Percentiles rank a stretch among this genome's conserved stretches.
Conservation (phyloP, 2,113 vertebrate genomes). For the Chelonoidis abingdonii region DNA sequence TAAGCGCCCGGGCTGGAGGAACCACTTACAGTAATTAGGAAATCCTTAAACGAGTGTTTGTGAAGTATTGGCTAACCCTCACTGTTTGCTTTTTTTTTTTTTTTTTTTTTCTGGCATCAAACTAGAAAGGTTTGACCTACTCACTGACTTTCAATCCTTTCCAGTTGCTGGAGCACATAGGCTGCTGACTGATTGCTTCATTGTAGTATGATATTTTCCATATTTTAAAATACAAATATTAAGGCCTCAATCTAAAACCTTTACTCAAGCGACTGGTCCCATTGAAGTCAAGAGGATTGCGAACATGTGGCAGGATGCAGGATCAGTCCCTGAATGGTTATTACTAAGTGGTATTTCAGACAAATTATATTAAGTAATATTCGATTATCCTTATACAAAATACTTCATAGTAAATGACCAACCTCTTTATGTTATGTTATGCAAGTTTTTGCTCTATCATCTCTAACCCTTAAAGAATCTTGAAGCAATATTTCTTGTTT, state of each 20-base stretch:
- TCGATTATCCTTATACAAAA: constrained; percentile 38
- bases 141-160: constrained; percentile 88
- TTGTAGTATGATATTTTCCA: background rate
- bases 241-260: background rate
- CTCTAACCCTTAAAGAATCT: background rate
- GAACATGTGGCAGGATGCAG: background rate
- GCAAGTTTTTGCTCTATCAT: constrained; percentile 21
- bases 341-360: background rate
- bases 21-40: constrained; percentile 99
- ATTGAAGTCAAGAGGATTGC: background rate
- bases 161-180: constrained; percentile 83
- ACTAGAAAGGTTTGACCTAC: constrained; percentile 91
- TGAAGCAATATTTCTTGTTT: background rate
- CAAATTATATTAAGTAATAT: constrained; percentile 20
- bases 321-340: background rate
- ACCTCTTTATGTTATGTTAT: background rate
- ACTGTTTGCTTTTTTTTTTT: constrained; percentile 80
- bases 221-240: constrained; percentile 17
- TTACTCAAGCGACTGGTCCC: background rate
- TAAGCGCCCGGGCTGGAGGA: constrained; percentile 93
- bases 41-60: constrained; percentile 99
- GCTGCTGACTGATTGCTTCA: constrained; percentile 78
- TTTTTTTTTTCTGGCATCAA: constrained; percentile 85
- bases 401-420: background rate
- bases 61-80: constrained; percentile 93